These are phyloP conservation scores for Xestia c-nigrum DNA, from an alignment of 2,888 invertebrate genomes.

Conservation along the genomic window DNA sequence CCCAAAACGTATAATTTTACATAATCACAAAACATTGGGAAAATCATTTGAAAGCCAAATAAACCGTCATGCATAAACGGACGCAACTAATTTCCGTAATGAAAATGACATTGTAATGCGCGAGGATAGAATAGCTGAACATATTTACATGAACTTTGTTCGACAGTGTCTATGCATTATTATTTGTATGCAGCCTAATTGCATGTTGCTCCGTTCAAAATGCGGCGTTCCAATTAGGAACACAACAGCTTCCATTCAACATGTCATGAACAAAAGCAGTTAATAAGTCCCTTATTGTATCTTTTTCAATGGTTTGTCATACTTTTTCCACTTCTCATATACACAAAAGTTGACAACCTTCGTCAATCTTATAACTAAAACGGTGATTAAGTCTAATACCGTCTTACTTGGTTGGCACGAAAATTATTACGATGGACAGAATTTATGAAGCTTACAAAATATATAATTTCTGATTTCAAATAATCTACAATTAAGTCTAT, in stretches of 20 bases:
- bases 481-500: not conserved
- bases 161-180: slow-evolving; percentile 45
- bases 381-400: slow-evolving; percentile 25
- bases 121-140: slow-evolving; percentile 47
- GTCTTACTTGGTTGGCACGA: slow-evolving; percentile 16
- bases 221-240: slow-evolving; percentile 39
- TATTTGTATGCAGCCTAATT: slow-evolving; percentile 39
- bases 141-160: slow-evolving; percentile 65
- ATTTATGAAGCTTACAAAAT: slow-evolving; percentile 15
- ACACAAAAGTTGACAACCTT: not conserved
- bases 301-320: not conserved
- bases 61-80: slow-evolving; percentile 50
- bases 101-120: slow-evolving; percentile 62
- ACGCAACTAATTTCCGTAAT: slow-evolving; percentile 60
- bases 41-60: slow-evolving; percentile 53
- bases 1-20: slow-evolving; percentile 15
- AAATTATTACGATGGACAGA: not conserved
- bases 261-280: slow-evolving; percentile 24
- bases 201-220: slow-evolving; percentile 30
- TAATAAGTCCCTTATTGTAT: slow-evolving; percentile 9
- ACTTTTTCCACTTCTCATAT: not conserved
- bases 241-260: slow-evolving; percentile 18
- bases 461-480: not conserved
- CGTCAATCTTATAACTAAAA: slow-evolving; percentile 4
- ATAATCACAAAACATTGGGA: slow-evolving; percentile 35